Conservation (phyloP, 2,113 vertebrate genomes). For the Arenaria interpres region DNA sequence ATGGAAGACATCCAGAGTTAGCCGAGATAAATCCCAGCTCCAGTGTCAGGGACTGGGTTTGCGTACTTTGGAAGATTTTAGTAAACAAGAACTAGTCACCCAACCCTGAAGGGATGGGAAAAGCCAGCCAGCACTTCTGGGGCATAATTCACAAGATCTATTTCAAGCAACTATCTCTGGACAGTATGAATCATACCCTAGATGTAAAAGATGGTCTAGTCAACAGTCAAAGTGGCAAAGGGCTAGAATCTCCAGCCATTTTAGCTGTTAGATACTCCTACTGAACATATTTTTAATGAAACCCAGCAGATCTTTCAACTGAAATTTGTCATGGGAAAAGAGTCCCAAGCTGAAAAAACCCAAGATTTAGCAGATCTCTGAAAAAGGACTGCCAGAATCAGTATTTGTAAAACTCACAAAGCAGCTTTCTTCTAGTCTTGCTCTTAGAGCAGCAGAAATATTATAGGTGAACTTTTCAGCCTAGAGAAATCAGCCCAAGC, state of each 20-base stretch:
- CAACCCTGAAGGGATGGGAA: not conserved
- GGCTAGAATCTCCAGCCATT: not conserved
- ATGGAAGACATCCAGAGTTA: not conserved
- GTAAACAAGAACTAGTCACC: not conserved
- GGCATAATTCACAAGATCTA: not conserved
- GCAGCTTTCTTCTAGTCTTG: not conserved
- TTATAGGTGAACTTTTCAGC: not conserved
- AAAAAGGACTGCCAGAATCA: not conserved
- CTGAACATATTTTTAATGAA: not conserved
- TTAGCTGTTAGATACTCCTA: not conserved
- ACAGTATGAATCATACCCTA: not conserved
- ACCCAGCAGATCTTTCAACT: not conserved
- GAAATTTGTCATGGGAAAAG: not conserved
- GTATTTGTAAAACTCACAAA: not conserved
- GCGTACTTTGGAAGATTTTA: conserved; percentile 21
- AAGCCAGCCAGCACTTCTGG: not conserved
- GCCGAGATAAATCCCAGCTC: not conserved
- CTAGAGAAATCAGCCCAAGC: not conserved
- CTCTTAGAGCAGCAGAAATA: not conserved
- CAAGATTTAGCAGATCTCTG: not conserved
- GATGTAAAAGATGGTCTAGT: not conserved
- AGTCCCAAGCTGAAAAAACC: not conserved
- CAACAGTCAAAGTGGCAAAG: not conserved
- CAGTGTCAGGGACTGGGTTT: not conserved
- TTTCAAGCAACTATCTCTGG: not conserved